Evolutionary conservation across 2,113 vertebrate species (phyloP).

Genomic region (Cephalophus harveyi): DNA sequence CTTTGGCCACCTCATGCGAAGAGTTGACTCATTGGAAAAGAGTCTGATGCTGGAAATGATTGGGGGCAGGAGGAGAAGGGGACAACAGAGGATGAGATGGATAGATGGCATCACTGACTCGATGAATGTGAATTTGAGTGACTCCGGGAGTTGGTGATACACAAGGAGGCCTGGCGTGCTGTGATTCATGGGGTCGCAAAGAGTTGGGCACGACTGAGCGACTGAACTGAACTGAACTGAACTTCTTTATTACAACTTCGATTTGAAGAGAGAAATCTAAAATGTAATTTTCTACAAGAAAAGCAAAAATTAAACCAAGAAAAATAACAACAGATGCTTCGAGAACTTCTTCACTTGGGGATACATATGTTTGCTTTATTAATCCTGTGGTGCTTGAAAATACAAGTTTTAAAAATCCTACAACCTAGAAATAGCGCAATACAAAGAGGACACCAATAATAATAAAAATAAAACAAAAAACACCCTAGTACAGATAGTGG

Average conservation of each 20-base stretch:
- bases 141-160: too few relatives aligned
- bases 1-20: too few relatives aligned
- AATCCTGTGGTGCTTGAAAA: not conserved
- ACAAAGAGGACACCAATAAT: not conserved
- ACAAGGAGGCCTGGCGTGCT: too few relatives aligned
- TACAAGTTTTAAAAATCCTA: not conserved
- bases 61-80: too few relatives aligned
- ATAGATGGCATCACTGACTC: too few relatives aligned
- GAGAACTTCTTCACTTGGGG: not conserved
- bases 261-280: not conserved
- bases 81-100: too few relatives aligned
- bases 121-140: too few relatives aligned
- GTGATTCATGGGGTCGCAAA: too few relatives aligned
- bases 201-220: rapidly evolving
- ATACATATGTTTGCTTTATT: not conserved
- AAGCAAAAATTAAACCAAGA: not conserved
- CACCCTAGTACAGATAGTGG: not conserved
- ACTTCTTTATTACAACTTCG: not conserved
- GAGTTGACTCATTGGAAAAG: too few relatives aligned
- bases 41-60: too few relatives aligned
- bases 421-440: not conserved
- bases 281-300: not conserved
- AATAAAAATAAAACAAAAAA: not conserved
- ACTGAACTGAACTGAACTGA: too few relatives aligned
- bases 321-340: not conserved